A percentile compares a stretch with the other conserved stretches of the same genome.
These are phyloP conservation scores for Sula dactylatra DNA, from an alignment of 2,113 vertebrate genomes.

Conservation along the genomic window DNA sequence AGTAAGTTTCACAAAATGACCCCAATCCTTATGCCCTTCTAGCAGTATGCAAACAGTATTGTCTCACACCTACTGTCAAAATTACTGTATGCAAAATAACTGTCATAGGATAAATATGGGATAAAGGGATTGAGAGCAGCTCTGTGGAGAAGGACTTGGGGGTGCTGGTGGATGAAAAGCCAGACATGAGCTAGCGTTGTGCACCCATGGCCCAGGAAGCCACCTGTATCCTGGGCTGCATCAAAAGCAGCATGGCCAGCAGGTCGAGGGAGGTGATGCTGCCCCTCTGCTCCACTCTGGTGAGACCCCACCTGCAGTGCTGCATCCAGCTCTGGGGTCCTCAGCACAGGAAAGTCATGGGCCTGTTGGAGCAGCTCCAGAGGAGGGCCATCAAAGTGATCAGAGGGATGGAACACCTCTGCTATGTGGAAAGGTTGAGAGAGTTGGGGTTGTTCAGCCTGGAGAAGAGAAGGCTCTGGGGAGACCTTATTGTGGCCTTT, in stretches of 20 bases:
- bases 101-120: rapidly evolving
- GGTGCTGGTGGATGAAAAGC: not conserved
- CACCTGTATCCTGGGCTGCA: not conserved
- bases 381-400: not conserved
- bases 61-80: not conserved
- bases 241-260: not conserved
- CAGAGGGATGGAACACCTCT: not conserved
- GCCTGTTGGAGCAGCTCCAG: not conserved
- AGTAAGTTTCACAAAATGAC: not conserved
- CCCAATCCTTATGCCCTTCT: not conserved
- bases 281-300: not conserved
- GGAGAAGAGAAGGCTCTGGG: not conserved
- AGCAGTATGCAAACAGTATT: not conserved
- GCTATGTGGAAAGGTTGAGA: not conserved
- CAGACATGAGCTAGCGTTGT: not conserved
- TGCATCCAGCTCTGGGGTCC: not conserved
- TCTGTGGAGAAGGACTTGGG: too few species aligned
- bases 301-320: not conserved
- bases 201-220: not conserved
- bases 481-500: not conserved
- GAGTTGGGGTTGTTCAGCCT: not conserved
- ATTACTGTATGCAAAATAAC: not conserved
- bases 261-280: not conserved
- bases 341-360: not conserved
- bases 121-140: not conserved